phyloP scores from a whole-genome alignment of 2,888 invertebrate species.

The Deilephila elpenor region DNA sequence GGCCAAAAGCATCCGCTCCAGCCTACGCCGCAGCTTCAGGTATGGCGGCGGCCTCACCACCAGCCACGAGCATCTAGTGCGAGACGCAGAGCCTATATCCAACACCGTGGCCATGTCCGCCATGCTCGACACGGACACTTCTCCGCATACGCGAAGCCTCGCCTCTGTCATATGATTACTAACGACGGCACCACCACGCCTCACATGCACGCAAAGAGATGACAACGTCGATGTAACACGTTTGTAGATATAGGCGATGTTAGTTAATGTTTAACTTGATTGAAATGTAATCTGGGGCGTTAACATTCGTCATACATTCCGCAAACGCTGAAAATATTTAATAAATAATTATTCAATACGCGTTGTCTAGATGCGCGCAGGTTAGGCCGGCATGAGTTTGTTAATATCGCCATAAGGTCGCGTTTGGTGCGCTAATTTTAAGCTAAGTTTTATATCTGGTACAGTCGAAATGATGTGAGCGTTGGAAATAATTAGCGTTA shows the following conservation, averaged over 20 bases:
- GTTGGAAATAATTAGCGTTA: neutral
- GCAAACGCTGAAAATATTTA: no score
- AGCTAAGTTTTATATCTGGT: slow-evolving; percentile 3
- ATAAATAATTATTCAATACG: no score
- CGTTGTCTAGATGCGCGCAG: no score
- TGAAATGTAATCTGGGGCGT: no score
- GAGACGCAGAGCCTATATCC: slow-evolving; percentile 86
- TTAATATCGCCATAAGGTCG: neutral
- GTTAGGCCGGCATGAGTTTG: neutral
- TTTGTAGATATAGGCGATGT: no score
- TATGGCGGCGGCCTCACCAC: slow-evolving; percentile 73
- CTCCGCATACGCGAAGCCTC: slow-evolving; percentile 61
- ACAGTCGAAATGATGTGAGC: slow-evolving; percentile 4
- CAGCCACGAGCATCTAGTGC: slow-evolving; percentile 86
- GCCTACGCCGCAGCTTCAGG: slow-evolving; percentile 73
- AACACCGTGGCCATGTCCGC: slow-evolving; percentile 79
- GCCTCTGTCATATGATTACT: slow-evolving; percentile 55
- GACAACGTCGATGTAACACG: no score
- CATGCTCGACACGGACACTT: slow-evolving; percentile 61
- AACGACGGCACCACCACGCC: no score
- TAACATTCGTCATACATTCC: no score
- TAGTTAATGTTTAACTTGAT: no score
- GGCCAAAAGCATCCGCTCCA: slow-evolving; percentile 73
- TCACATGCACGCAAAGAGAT: no score
- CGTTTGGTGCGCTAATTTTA: neutral